A percentile compares a stretch with the other conserved stretches of the same genome.
Evolutionary conservation across 2,888 invertebrate genomes (phyloP).

Genomic region (Cheilosia impressa): DNA sequence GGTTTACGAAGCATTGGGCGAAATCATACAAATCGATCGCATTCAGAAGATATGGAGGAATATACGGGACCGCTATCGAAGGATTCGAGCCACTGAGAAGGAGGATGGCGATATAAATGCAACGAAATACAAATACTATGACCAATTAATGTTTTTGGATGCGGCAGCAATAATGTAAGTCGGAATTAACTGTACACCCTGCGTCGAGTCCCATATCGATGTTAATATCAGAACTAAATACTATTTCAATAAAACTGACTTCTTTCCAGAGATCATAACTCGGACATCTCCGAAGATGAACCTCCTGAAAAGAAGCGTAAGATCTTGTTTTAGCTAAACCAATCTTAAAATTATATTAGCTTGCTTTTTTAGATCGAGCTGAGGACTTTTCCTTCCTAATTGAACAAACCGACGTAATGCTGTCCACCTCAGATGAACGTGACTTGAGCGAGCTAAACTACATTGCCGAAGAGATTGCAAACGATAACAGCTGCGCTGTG

Average conservation of each 20-base stretch:
- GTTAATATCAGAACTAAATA: too few species aligned
- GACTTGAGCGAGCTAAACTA: slow-evolving; percentile 46
- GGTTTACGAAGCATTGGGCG: slow-evolving; percentile 63
- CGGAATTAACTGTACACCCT: too few species aligned
- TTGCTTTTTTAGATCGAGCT: slow-evolving; percentile 5
- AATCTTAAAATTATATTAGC: background rate
- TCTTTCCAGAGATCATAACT: slow-evolving; percentile 36
- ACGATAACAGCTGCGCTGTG: slow-evolving; percentile 49
- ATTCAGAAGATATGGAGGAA: slow-evolving; percentile 76
- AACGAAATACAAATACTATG: slow-evolving; percentile 68
- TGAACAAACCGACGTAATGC: slow-evolving; percentile 44
- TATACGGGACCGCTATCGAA: slow-evolving; percentile 71
- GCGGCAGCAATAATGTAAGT: slow-evolving; percentile 37
- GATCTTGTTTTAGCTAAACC: background rate
- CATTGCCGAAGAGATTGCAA: slow-evolving; percentile 48
- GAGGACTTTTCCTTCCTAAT: slow-evolving; percentile 63
- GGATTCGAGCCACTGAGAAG: slow-evolving; percentile 54
- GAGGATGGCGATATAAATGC: slow-evolving; percentile 19
- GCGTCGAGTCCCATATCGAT: too few species aligned
- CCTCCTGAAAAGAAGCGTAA: slow-evolving; percentile 53
- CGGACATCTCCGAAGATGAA: slow-evolving; percentile 40
- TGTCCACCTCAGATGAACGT: slow-evolving; percentile 35
- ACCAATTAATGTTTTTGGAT: slow-evolving; percentile 67
- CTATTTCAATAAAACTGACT: background rate
- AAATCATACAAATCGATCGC: slow-evolving; percentile 55